A percentile compares a stretch with the other conserved stretches of the same genome.
Evolutionary conservation across 92 coral and sea anemone species (phyloP).

Genomic region (Bergia puertoricense): DNA sequence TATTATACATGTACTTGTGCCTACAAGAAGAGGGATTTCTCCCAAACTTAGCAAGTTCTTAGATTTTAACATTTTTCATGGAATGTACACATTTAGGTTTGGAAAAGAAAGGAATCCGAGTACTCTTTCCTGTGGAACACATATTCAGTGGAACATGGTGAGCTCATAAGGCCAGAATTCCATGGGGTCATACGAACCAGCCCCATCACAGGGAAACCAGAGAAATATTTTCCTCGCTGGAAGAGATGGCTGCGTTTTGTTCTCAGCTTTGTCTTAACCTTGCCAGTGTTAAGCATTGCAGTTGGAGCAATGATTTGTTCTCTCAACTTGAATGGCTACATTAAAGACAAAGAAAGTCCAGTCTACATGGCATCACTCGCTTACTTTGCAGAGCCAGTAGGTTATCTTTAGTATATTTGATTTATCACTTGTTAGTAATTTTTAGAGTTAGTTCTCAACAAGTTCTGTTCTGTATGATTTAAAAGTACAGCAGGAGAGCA

Average conservation of each 20-base stretch:
- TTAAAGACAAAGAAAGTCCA: slow-evolving; percentile 96
- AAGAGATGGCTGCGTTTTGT: slow-evolving; percentile 94
- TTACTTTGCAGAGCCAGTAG: slow-evolving; percentile 96
- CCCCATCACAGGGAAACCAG: slow-evolving; percentile 94
- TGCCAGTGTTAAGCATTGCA: slow-evolving; percentile 84
- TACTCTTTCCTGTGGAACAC: slow-evolving; percentile 89
- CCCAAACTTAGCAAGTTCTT: too few species aligned
- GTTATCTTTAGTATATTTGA: not conserved
- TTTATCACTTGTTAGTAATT: too few species aligned
- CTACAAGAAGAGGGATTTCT: too few species aligned
- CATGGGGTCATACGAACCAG: slow-evolving; percentile 77
- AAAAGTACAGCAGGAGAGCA: too few species aligned
- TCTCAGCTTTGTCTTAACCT: slow-evolving; percentile 83
- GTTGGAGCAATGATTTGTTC: slow-evolving; percentile 97
- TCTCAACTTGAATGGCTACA: slow-evolving; percentile 95
- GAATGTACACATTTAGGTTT: slow-evolving; percentile 53
- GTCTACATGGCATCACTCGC: slow-evolving; percentile 84
- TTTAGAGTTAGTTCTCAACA: too few species aligned
- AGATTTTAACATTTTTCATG: not conserved
- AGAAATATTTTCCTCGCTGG: slow-evolving; percentile 95
- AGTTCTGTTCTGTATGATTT: too few species aligned
- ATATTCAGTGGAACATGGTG: slow-evolving; percentile 69
- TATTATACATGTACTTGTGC: too few species aligned
- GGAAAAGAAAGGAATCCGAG: slow-evolving; percentile 94
- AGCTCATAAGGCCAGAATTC: slow-evolving; percentile 88